These are phyloP conservation scores for Calcarius lapponicus DNA, from an alignment of 2,797 vertebrate genomes.

Conservation along the genomic window DNA sequence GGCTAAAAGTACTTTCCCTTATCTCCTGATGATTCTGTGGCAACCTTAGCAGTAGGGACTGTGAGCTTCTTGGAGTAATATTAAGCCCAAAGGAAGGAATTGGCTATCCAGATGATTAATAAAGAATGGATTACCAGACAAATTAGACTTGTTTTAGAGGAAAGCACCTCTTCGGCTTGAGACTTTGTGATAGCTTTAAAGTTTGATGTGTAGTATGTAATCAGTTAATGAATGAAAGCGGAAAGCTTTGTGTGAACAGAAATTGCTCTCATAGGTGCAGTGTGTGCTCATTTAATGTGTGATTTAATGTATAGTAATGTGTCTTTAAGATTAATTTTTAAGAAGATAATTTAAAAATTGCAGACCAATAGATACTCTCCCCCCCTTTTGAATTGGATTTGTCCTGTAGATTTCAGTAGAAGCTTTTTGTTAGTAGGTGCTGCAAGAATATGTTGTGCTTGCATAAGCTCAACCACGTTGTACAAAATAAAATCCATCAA, in stretches of 20 bases:
- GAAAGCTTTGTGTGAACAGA: not conserved
- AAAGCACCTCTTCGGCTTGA: not conserved
- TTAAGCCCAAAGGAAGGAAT: not conserved
- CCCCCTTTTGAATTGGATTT: not conserved
- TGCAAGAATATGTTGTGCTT: not conserved
- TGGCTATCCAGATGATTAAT: not conserved
- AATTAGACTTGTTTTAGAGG: not conserved
- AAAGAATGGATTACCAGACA: not conserved
- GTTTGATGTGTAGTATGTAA: not conserved
- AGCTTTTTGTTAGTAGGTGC: not conserved
- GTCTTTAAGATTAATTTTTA: not conserved
- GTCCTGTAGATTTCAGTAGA: not conserved
- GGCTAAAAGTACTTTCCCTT: not conserved
- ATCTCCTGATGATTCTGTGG: not conserved
- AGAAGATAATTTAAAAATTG: not conserved
- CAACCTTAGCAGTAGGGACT: not conserved
- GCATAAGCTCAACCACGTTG: not conserved
- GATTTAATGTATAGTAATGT: not conserved
- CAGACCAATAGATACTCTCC: not conserved
- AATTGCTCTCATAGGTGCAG: not conserved
- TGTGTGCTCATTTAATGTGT: not conserved
- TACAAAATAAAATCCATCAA: not conserved
- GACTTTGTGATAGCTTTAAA: not conserved
- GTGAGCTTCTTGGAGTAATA: not conserved
- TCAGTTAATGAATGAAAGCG: not conserved